Conservation (phyloP, 2,113 vertebrate genomes). For the Dipodomys merriami region DNA sequence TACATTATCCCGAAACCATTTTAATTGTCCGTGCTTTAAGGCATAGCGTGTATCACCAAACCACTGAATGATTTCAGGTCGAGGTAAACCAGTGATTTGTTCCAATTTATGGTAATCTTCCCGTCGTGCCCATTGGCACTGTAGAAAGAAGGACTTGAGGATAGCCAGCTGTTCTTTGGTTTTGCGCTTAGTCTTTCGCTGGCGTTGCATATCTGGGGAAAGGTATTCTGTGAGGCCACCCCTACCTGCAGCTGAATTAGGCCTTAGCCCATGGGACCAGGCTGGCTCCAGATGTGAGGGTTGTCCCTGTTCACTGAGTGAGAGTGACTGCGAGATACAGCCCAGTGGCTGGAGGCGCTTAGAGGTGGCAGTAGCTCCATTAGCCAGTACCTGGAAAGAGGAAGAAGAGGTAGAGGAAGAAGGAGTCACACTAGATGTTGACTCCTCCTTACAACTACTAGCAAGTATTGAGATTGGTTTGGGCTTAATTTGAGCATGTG, state of each 20-base stretch:
- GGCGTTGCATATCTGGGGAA: slow-evolving; percentile 74
- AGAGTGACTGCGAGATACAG: slow-evolving; percentile 69
- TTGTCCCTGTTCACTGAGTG: slow-evolving; percentile 68
- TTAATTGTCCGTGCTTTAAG: slow-evolving; percentile 93
- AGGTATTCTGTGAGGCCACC: slow-evolving; percentile 59
- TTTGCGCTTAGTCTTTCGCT: slow-evolving; percentile 90
- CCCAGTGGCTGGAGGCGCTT: slow-evolving; percentile 62
- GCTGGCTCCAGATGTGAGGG: slow-evolving; percentile 66
- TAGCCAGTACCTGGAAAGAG: slow-evolving; percentile 84
- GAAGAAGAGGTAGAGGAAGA: slow-evolving; percentile 80
- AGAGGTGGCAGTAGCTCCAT: slow-evolving; percentile 74
- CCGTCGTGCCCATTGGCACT: slow-evolving; percentile 92
- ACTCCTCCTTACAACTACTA: slow-evolving; percentile 81
- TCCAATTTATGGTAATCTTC: slow-evolving; percentile 92
- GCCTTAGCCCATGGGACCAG: slow-evolving; percentile 67
- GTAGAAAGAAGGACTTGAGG: slow-evolving; percentile 92
- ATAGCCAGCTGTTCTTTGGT: slow-evolving; percentile 93
- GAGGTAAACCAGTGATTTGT: slow-evolving; percentile 90
- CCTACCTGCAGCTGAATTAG: slow-evolving; percentile 62
- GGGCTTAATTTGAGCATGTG: slow-evolving; percentile 50
- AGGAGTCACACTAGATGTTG: slow-evolving; percentile 61
- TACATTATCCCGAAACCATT: slow-evolving; percentile 89
- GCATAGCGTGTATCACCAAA: slow-evolving; percentile 95
- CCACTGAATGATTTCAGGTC: slow-evolving; percentile 94
- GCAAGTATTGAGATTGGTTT: slow-evolving; percentile 51